Percentiles rank a stretch among this genome's conserved stretches.
Evolutionary conservation across 1,140 invertebrate species (phyloP).

Genomic region (Aphelenchoides besseyi): DNA sequence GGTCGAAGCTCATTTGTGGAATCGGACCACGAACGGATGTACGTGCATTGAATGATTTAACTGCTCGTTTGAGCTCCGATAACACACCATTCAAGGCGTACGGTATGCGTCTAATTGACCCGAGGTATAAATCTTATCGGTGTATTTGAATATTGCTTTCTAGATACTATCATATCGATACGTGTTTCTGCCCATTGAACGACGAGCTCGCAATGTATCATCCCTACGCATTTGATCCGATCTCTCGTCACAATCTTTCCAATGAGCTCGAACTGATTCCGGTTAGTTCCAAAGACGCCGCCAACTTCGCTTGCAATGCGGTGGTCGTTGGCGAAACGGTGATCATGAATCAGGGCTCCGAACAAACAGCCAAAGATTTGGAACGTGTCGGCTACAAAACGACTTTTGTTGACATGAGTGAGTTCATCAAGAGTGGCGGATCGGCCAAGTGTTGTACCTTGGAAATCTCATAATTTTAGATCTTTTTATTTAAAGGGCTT

Average conservation of each 20-base stretch:
- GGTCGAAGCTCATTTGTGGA: slow-evolving; percentile 56
- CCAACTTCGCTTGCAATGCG: slow-evolving; percentile 58
- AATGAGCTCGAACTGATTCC: slow-evolving; percentile 57
- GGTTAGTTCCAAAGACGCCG: slow-evolving; percentile 53
- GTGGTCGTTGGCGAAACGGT: slow-evolving; percentile 61
- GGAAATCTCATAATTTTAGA: slow-evolving; percentile 32
- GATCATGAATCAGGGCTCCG: slow-evolving; percentile 52
- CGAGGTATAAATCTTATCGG: slow-evolving; percentile 39
- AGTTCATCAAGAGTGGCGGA: slow-evolving; percentile 61
- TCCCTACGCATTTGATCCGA: slow-evolving; percentile 57
- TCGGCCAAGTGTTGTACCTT: slow-evolving; percentile 61
- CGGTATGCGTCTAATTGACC: slow-evolving; percentile 55
- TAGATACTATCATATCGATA: slow-evolving; percentile 62
- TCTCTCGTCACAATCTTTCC: slow-evolving; percentile 58
- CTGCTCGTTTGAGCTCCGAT: slow-evolving; percentile 42
- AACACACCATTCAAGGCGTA: slow-evolving; percentile 50
- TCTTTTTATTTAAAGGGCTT: slow-evolving; percentile 4
- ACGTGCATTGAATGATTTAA: slow-evolving; percentile 46
- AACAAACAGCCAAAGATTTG: slow-evolving; percentile 54
- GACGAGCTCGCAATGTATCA: slow-evolving; percentile 58
- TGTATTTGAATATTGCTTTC: slow-evolving; percentile 29
- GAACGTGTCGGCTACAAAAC: slow-evolving; percentile 50
- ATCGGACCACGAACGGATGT: slow-evolving; percentile 60
- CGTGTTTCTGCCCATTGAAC: slow-evolving; percentile 59
- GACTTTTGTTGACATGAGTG: slow-evolving; percentile 60